Base-by-base conservation (phyloP, 2,888 invertebrate species). In the Hylaea fasciaria region DNA sequence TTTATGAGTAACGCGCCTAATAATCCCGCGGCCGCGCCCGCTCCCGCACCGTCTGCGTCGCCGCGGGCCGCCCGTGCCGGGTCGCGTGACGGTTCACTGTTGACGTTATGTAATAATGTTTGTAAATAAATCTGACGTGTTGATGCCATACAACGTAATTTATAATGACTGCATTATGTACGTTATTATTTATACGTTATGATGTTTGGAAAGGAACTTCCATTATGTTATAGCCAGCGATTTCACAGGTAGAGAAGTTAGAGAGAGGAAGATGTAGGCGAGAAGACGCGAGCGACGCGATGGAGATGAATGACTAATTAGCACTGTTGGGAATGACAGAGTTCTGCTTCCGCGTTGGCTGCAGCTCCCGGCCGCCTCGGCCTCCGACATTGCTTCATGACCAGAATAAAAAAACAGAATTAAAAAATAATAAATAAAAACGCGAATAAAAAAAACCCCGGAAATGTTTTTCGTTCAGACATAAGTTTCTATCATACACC, bases 101-200 rank as follows among this genome's bases (percentile, higher is more conserved):
- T 58, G 44, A 14, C 43, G 41, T 58, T 58, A 48, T 58, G 52
- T 48, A 58, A 52, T 35, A 37, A 29, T 58, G 53, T 58, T 58
- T 39, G 58, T 53, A 58, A 58, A 58, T 58, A 58, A 43, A 48
- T 43, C 41, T 16, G 47, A 47, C 12, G 16, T 35, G 29, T 13
- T 53, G 48, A 58, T 52, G 41, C 37, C 43, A 53, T 48, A 46
- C 45, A 37, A 11, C 29, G 50, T 53, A 48, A 52, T 43, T 35
- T 41, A 39, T 37, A 37, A 12, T 37, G 2, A 37, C 12, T 10
- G 37, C 37, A 12, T 37, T 37, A 37, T 37, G 11, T 37, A 37
- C 37, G 37, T 37, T 37, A n/a, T n/a, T n/a, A n/a, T n/a, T n/a
- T n/a, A n/a, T 22, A 2, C 3, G 22, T 22, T 22, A 35, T 37